A percentile compares a stretch with the other conserved stretches of the same genome.
Evolutionary conservation across 2,113 vertebrate genomes (phyloP).

Genomic region (Nansenia antarctica): DNA sequence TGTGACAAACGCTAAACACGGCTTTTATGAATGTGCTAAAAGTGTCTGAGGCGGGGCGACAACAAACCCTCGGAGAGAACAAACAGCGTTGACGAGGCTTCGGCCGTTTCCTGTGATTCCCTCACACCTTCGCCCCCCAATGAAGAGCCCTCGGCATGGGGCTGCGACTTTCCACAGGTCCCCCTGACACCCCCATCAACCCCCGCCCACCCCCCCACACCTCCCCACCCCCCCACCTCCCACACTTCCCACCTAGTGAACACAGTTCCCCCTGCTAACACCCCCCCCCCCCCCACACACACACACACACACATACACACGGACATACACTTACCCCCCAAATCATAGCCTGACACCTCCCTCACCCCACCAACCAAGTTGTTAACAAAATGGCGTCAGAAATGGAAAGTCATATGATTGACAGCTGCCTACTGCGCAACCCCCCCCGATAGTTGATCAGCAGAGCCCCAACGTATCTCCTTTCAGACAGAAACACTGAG

Average conservation of each 20-base stretch:
- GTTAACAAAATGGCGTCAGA: conserved; percentile 47
- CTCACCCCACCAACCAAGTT: not conserved
- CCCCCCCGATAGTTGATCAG: conserved; percentile 41
- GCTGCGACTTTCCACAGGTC: conserved; percentile 49
- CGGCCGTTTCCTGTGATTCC: conserved; percentile 51
- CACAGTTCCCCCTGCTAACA: conserved; percentile 17
- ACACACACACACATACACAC: too few species aligned
- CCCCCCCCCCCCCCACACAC: not conserved
- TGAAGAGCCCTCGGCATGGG: conserved; percentile 38
- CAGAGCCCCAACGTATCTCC: conserved; percentile 32
- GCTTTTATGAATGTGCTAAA: conserved; percentile 74
- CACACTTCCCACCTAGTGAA: conserved; percentile 40
- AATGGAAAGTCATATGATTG: conserved; percentile 52
- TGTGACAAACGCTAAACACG: conserved; percentile 77
- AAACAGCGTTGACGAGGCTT: conserved; percentile 30
- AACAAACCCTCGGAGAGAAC: conserved; percentile 38
- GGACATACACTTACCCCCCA: too few species aligned
- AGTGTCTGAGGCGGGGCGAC: conserved; percentile 17
- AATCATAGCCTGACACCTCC: not conserved
- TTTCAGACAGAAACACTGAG: conserved; percentile 56
- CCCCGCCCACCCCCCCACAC: not conserved
- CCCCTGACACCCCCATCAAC: conserved; percentile 1
- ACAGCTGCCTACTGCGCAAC: conserved; percentile 34
- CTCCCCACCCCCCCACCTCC: not conserved
- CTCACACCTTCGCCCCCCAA: conserved; percentile 20